Evolutionary conservation across 1,140 invertebrate species (phyloP).

Genomic region (Melanaphis sacchari): DNA sequence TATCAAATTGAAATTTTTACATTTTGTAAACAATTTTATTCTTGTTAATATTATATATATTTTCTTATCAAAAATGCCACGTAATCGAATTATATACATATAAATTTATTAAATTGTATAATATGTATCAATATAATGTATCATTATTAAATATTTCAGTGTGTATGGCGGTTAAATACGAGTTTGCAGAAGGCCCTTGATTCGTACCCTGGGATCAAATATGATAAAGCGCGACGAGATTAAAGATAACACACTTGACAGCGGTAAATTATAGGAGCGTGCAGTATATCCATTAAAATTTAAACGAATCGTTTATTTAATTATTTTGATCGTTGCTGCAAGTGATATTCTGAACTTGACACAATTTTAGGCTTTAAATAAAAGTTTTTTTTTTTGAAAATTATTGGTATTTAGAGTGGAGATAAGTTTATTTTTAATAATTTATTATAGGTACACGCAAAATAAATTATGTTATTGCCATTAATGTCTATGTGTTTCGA

Average conservation of each 20-base stretch:
- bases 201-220: neutral
- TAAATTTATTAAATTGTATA: too few relatives aligned
- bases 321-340: neutral
- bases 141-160: neutral
- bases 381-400: neutral
- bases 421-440: neutral
- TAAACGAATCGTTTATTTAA: neutral
- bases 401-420: neutral
- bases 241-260: neutral
- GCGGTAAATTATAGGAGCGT: neutral
- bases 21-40: neutral
- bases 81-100: neutral
- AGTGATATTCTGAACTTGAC: neutral
- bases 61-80: neutral
- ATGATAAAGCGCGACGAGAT: neutral
- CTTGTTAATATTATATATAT: neutral
- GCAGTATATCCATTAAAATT: neutral
- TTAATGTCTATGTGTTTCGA: too few relatives aligned
- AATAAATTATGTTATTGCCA: neutral
- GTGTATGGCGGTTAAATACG: neutral
- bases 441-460: neutral
- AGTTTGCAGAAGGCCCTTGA: neutral
- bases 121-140: neutral
- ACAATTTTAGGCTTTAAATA: neutral
- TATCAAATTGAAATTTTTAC: neutral